Percentiles rank a stretch among this genome's conserved stretches.
These are phyloP conservation scores for Drosophila lowei DNA, from an alignment of 1,140 invertebrate genomes.

Conservation along the genomic window DNA sequence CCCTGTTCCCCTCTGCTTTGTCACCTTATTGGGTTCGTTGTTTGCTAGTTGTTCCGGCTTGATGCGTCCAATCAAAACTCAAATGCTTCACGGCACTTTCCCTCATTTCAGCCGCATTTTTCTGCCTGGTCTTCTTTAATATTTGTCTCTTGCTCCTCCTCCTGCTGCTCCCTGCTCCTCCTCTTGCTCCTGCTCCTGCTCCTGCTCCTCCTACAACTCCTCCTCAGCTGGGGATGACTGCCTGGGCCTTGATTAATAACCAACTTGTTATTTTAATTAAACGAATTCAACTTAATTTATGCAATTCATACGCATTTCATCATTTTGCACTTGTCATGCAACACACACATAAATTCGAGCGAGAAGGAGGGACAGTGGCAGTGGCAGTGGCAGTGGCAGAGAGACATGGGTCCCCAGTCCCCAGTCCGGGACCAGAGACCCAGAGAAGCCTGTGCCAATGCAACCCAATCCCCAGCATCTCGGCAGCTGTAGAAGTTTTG, in stretches of 20 bases:
- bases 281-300: conserved; percentile 80
- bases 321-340: conserved; percentile 81
- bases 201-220: conserved; percentile 1
- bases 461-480: conserved; percentile 33
- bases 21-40: conserved; percentile 49
- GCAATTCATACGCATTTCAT: conserved; percentile 80
- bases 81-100: conserved; percentile 55
- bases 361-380: neutral
- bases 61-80: conserved; percentile 75
- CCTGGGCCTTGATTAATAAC: conserved; percentile 71
- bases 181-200: neutral
- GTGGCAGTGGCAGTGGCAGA: neutral
- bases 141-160: conserved; percentile 9
- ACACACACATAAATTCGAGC: conserved; percentile 34
- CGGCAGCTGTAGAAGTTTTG: conserved; percentile 47
- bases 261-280: conserved; percentile 76
- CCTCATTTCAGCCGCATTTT: conserved; percentile 9
- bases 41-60: conserved; percentile 55
- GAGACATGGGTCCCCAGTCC: conserved; percentile 36
- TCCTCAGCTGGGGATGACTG: conserved; percentile 10
- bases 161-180: neutral
- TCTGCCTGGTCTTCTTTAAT: conserved; percentile 8
- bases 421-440: neutral
- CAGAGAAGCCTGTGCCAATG: no score
- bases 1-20: conserved; percentile 18